A percentile compares a stretch with the other conserved stretches of the same genome.
phyloP scores from a whole-genome alignment of 2,888 invertebrate genomes.

The Lobophora halterata region DNA sequence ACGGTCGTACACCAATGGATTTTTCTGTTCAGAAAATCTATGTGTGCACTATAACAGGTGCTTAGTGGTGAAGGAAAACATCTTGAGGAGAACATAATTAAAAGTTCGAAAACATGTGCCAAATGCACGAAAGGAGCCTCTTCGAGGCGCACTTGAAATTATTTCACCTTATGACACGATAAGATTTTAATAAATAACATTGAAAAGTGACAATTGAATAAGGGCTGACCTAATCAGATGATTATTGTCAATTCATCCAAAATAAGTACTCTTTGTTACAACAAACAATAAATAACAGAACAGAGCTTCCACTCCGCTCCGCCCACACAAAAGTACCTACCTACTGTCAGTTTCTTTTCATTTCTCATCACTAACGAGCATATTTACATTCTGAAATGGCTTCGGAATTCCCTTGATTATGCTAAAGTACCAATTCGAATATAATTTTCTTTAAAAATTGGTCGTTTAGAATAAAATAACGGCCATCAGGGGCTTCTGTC shows the following conservation, averaged over 20 bases:
- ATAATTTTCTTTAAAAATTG: slow-evolving; percentile 26
- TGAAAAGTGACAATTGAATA: no score
- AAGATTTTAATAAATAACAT: no score
- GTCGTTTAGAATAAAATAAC: slow-evolving; percentile 28
- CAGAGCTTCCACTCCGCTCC: slow-evolving; percentile 4
- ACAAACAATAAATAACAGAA: slow-evolving; percentile 11
- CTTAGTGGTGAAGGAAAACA: no score
- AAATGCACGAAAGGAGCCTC: no score
- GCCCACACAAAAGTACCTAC: slow-evolving; percentile 10
- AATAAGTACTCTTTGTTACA: slow-evolving; percentile 4
- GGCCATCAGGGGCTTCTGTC: slow-evolving; percentile 24
- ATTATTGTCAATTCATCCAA: background rate
- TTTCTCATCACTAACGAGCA: slow-evolving; percentile 31
- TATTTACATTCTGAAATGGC: slow-evolving; percentile 30
- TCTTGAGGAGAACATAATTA: no score
- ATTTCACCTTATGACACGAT: no score
- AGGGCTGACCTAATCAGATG: no score
- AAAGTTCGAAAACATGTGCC: no score
- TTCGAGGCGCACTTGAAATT: no score
- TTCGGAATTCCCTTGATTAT: slow-evolving; percentile 30
- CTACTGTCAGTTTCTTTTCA: slow-evolving; percentile 16
- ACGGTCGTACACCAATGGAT: no score
- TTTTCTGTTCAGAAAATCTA: no score
- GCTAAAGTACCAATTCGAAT: slow-evolving; percentile 21
- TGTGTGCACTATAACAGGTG: no score